Base-by-base conservation (phyloP, 1,140 invertebrate species). In the Brachionus sp. region DNA sequence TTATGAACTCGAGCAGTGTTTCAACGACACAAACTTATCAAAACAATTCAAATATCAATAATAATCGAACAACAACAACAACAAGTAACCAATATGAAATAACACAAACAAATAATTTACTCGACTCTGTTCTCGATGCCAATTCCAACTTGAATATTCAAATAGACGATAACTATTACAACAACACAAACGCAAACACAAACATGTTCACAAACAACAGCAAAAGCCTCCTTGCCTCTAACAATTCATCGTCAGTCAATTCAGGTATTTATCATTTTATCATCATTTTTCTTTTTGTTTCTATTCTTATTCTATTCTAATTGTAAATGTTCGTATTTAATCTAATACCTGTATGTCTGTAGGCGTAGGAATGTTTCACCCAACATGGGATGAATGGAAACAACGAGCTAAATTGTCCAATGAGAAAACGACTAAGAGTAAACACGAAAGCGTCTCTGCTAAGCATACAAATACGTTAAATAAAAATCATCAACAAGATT, bases 321-420 rank as follows among this genome's bases (percentile, higher is more conserved):
- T 46, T 66, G n/a, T 23, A 23, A 64, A 64, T 64, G 10, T 64
- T 64, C 5, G 23, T 3, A 29, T 29, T 29, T 29, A 29, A 29
- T 64, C 7, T 64, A 29, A 64, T 42, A 42, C 39, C 39, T 70
- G 66, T 70, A 35, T 5, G n/a, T 75, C 9, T 46, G 23, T 25
- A 46, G 70, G 39, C 39, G 12, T 12, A 25, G 42, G 70, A 39
- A 46, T 75, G 70, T 75, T 75, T 75, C 70, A 80, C 57, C 77
- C 77, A 16, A 80, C 77, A 23, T 80, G 77, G 77, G 77, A 80
- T 62, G 77, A 80, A 33, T 80, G 77, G 77, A 80, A 80, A 37
- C 77, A 80, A 80, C 66, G 16, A 70, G 66, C 29, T 37, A 33
- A 70, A 39, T 19, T 37, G 16, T 62, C 46, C 6, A 33, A 80